Evolutionary conservation across 2,888 invertebrate species (phyloP).

Genomic region (Cryptops parisi): DNA sequence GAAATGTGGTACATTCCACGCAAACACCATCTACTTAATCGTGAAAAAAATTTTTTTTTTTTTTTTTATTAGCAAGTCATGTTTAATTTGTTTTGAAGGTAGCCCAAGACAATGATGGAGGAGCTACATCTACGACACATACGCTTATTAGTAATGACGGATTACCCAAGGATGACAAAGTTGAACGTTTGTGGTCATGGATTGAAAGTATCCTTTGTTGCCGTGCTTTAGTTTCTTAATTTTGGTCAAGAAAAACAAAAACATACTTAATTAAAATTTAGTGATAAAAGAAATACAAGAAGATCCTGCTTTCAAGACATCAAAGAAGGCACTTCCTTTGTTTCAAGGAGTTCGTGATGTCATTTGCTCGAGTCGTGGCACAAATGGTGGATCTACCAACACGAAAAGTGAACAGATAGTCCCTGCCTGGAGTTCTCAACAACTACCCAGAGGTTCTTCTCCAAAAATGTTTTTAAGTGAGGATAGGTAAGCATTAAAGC

Average conservation of each 20-base stretch:
- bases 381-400: not conserved
- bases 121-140: too few relatives aligned
- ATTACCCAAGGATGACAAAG: conserved; percentile 40
- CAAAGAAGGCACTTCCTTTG: conserved; percentile 3
- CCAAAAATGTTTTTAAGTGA: conserved; percentile 9
- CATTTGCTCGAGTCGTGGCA: conserved; percentile 11
- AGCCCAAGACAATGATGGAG: too few relatives aligned
- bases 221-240: not conserved
- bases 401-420: conserved; percentile 7
- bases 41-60: not conserved
- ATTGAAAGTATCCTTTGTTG: conserved; percentile 39
- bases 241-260: not conserved
- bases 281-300: conserved; percentile 20
- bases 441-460: conserved; percentile 1
- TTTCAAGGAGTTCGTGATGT: conserved; percentile 20
- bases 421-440: conserved; percentile 6
- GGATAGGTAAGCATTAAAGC: too few relatives aligned
- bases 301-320: conserved; percentile 16
- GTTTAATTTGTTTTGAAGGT: too few relatives aligned
- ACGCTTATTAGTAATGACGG: not conserved
- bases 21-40: too few relatives aligned
- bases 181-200: conserved; percentile 74
- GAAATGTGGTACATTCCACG: too few relatives aligned
- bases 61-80: not conserved
- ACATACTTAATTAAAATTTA: conserved; percentile 11